A percentile compares a stretch with the other conserved stretches of the same genome.
Evolutionary conservation across 2,113 vertebrate species (phyloP).

Genomic region (Sinocyclocheilus anshuiensis): DNA sequence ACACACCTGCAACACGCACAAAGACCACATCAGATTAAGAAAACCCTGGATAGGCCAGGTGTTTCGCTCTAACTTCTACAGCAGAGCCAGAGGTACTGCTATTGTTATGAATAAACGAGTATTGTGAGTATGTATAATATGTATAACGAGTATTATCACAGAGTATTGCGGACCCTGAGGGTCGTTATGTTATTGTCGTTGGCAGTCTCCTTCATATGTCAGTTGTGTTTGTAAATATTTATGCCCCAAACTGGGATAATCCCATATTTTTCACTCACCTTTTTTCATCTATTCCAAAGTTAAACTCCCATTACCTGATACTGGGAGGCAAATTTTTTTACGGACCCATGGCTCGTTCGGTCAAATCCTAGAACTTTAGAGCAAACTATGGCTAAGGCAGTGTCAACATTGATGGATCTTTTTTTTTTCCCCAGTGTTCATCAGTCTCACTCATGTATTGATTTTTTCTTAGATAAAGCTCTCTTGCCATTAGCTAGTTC

Average conservation of each 20-base stretch:
- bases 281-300: too few species aligned
- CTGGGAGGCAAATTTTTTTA: too few species aligned
- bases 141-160: too few species aligned
- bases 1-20: neutral
- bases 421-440: too few species aligned
- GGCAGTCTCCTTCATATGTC: neutral
- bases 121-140: too few species aligned
- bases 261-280: neutral
- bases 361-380: too few species aligned
- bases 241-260: neutral
- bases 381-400: too few species aligned
- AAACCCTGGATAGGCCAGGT: neutral
- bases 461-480: slow-evolving; percentile 11
- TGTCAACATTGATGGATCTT: too few species aligned
- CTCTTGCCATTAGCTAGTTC: neutral
- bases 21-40: neutral
- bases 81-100: too few species aligned
- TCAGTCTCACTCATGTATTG: neutral
- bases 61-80: too few species aligned
- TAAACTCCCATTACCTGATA: too few species aligned
- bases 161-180: neutral
- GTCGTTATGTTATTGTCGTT: neutral
- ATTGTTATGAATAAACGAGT: neutral
- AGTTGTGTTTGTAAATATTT: neutral
- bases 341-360: too few species aligned